phyloP scores from a whole-genome alignment of 2,888 invertebrate species.

The Habrosyne pyritoides region DNA sequence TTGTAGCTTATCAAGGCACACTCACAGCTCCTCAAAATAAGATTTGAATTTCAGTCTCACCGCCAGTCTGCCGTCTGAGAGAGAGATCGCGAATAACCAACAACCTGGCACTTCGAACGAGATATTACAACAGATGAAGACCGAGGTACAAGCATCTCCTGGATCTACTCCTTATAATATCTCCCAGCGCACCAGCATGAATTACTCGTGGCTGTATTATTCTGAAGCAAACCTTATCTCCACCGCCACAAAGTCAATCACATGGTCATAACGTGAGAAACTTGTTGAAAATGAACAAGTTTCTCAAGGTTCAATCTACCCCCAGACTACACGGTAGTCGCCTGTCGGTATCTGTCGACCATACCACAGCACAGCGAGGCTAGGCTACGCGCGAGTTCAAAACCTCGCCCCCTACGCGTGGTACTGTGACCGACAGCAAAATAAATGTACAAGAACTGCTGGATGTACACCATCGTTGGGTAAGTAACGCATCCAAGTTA shows the following conservation, averaged over 20 bases:
- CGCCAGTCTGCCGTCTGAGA: constrained; percentile 94
- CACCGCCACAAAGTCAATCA: constrained; percentile 69
- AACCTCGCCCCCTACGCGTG: constrained; percentile 55
- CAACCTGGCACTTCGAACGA: constrained; percentile 92
- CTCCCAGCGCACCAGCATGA: constrained; percentile 66
- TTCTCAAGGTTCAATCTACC: constrained; percentile 49
- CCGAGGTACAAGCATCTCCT: constrained; percentile 81
- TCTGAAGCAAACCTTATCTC: constrained; percentile 83
- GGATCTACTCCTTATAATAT: constrained; percentile 56
- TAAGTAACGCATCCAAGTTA: no score
- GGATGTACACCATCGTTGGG: constrained; percentile 78
- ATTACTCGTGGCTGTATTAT: constrained; percentile 87
- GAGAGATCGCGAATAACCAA: constrained; percentile 90
- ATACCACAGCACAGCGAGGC: constrained; percentile 61
- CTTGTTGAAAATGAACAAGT: no score
- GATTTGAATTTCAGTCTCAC: constrained; percentile 83
- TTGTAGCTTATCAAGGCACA: no score
- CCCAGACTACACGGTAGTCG: constrained; percentile 64
- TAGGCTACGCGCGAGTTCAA: constrained; percentile 67
- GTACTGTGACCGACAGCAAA: constrained; percentile 64
- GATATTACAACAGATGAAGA: constrained; percentile 91
- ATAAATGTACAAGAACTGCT: constrained; percentile 81
- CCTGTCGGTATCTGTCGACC: constrained; percentile 53
- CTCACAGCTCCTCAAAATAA: neutral
- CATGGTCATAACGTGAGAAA: no score